A percentile compares a stretch with the other conserved stretches of the same genome.
Evolutionary conservation across 2,113 vertebrate species (phyloP).

Genomic region (Ceyx cyanopectus): DNA sequence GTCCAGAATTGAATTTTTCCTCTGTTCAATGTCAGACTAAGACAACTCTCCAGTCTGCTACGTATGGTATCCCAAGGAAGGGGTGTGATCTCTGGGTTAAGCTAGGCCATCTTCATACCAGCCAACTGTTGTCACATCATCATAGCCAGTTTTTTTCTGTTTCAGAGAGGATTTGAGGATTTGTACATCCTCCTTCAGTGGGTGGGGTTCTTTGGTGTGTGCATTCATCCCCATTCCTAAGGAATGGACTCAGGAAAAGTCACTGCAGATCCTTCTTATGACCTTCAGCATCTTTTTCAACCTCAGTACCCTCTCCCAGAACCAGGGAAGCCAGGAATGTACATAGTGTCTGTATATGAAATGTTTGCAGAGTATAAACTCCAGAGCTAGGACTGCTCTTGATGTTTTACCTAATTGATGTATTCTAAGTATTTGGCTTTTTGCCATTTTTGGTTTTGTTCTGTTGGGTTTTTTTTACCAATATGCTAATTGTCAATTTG

Average conservation of each 20-base stretch:
- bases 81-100: not conserved
- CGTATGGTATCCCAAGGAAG: not conserved
- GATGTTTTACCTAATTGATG: not conserved
- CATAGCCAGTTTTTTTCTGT: not conserved
- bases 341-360: not conserved
- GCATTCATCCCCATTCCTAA: not conserved
- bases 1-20: not conserved
- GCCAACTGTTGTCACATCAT: not conserved
- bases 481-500: conserved; percentile 3
- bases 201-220: not conserved
- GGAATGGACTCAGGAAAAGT: not conserved
- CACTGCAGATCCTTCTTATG: not conserved
- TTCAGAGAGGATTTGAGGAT: not conserved
- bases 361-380: not conserved
- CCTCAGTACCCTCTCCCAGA: not conserved
- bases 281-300: not conserved
- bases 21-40: not conserved
- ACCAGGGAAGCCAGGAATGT: not conserved
- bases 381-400: not conserved
- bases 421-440: not conserved
- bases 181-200: not conserved
- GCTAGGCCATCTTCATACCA: not conserved
- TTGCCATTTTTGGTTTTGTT: not conserved
- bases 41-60: not conserved
- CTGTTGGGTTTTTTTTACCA: no score